Base-by-base conservation (phyloP, 2,888 invertebrate species). In the Drosophila villosipedis region DNA sequence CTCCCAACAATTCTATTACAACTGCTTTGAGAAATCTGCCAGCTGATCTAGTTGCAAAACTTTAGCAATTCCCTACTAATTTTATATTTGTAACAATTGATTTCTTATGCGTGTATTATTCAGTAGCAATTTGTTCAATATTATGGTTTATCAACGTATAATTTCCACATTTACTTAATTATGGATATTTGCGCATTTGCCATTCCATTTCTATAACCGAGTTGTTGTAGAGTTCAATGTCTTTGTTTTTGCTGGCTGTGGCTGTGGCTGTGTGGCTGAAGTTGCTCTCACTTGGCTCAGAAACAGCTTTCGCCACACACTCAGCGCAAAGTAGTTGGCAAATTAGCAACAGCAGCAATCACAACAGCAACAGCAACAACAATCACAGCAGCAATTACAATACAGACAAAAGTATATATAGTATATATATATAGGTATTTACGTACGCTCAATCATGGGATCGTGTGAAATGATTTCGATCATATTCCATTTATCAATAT, bases 401-500 rank as follows among this genome's bases (percentile, higher is more conserved):
- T 62, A 43, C 35, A 80, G 69, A 68, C 61, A 68, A 47, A 47
- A 64, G 62, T 60, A 68, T 50, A 54, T 71, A 50, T 61, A 78
- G 4, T 64, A 25, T 39, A 22, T 25, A n/a, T 53, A 58, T 59
- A 35, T 57, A 62, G 31, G 60, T 73, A 65, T 69, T 64, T 64
- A 71, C 50, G 61, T 78, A 62, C 62, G 68, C 68, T 76, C 83
- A 78, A 82, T 86, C 88, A 82, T 72, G 68, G 65, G 80, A 88
- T 88, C 87, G 89, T 88, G 89, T 88, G 89, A 88, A 88, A 80
- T 89, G 87, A 84, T 88, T 86, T 78, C 77, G 84, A 90, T 90
- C 82, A 89, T 77, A 89, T 72, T 68, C 84, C 77, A 90, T 87
- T 84, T 80, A 85, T 90, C 86, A 85, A 73, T 80, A 76, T 84